These are phyloP conservation scores for Arremon brunneinucha DNA, from an alignment of 2,797 vertebrate species.

Conservation along the genomic window DNA sequence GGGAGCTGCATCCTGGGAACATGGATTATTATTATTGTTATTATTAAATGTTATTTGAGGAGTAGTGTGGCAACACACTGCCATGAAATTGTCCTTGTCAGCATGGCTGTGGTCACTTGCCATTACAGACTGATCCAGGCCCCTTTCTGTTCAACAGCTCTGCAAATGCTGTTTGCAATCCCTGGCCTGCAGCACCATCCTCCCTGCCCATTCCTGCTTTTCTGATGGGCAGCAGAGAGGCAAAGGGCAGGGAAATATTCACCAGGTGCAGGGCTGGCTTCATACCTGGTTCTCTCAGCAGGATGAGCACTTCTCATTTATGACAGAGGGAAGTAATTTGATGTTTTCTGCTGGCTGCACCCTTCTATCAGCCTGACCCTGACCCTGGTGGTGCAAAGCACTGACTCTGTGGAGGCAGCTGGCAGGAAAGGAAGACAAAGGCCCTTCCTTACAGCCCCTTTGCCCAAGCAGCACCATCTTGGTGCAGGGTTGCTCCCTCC, in stretches of 20 bases:
- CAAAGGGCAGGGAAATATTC: not conserved
- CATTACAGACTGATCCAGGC: not conserved
- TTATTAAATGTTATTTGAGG: not conserved
- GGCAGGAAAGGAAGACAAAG: not conserved
- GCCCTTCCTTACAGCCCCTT: not conserved
- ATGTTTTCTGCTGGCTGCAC: not conserved
- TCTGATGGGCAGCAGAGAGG: not conserved
- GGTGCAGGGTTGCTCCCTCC: not conserved
- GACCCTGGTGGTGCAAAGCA: rapidly evolving
- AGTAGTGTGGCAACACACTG: not conserved
- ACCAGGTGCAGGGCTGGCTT: not conserved
- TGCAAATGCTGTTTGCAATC: not conserved
- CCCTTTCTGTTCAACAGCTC: not conserved
- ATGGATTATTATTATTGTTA: not conserved
- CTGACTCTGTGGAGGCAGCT: not conserved
- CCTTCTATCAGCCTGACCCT: not conserved
- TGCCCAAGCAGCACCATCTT: not conserved
- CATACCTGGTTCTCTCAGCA: not conserved
- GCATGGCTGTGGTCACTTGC: not conserved
- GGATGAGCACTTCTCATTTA: not conserved
- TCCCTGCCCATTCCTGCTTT: rapidly evolving
- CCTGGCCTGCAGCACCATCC: not conserved
- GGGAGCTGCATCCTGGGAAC: not conserved
- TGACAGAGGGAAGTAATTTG: not conserved
- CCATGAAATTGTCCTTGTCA: not conserved